A percentile compares a stretch with the other conserved stretches of the same genome.
These are phyloP conservation scores for Archivesica marissinica DNA, from an alignment of 1,140 invertebrate genomes.

Conservation along the genomic window DNA sequence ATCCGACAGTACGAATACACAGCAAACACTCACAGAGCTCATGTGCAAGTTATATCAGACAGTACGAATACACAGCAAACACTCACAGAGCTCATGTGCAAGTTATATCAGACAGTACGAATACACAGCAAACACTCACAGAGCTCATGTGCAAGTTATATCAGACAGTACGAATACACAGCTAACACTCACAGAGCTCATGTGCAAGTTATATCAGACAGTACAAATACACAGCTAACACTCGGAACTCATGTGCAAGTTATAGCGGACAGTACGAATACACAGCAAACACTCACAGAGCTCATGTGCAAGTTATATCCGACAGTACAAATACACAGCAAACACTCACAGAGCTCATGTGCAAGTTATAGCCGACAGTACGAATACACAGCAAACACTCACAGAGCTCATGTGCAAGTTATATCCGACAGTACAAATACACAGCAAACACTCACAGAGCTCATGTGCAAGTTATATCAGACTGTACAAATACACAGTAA, in stretches of 20 bases:
- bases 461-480: too few relatives aligned
- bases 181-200: slow-evolving; percentile 35
- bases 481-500: slow-evolving; percentile 57
- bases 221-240: slow-evolving; percentile 57
- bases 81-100: too few relatives aligned
- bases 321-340: slow-evolving; percentile 59
- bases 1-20: slow-evolving; percentile 60
- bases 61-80: slow-evolving; percentile 59
- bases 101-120: slow-evolving; percentile 57
- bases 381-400: slow-evolving; percentile 55
- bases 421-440: slow-evolving; percentile 57
- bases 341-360: slow-evolving; percentile 30
- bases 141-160: too few relatives aligned
- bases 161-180: slow-evolving; percentile 61
- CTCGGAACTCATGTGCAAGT: too few relatives aligned
- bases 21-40: slow-evolving; percentile 37
- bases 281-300: slow-evolving; percentile 41
- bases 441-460: slow-evolving; percentile 39
- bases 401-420: too few relatives aligned
- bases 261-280: slow-evolving; percentile 57
- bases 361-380: slow-evolving; percentile 52
- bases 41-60: too few relatives aligned
- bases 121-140: slow-evolving; percentile 50
- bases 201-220: slow-evolving; percentile 53
- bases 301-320: too few relatives aligned